phyloP scores from a whole-genome alignment of 2,113 vertebrate genomes.

The Leptobrachium leishanense region DNA sequence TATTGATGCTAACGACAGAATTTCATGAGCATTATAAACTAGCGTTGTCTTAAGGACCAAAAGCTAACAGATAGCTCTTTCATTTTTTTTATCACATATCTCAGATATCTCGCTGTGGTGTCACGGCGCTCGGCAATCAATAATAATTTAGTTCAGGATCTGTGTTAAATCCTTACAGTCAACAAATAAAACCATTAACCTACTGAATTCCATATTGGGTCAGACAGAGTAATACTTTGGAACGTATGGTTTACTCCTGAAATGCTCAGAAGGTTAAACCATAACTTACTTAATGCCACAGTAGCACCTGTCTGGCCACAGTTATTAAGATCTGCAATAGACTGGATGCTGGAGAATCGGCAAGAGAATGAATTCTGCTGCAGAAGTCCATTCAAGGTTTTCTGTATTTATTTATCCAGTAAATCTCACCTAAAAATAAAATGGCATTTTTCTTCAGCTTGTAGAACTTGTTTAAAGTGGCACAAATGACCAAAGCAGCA shows the following conservation, averaged over 20 bases:
- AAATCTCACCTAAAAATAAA: no score
- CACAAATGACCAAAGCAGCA: no score
- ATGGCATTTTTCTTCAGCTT: no score
- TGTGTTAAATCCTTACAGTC: slow-evolving; percentile 31
- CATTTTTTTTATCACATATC: slow-evolving; percentile 24
- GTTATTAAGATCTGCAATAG: background rate
- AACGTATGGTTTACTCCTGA: background rate
- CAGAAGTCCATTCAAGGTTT: no score
- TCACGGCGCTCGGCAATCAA: slow-evolving; percentile 42
- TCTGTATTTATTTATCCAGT: no score
- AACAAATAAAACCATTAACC: slow-evolving; percentile 30
- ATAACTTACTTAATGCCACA: background rate
- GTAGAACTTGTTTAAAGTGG: no score
- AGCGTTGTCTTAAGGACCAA: slow-evolving; percentile 31
- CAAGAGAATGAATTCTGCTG: no score
- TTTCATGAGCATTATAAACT: slow-evolving; percentile 41
- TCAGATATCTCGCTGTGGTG: slow-evolving; percentile 28
- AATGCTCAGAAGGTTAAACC: background rate
- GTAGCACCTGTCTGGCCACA: background rate
- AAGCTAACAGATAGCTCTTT: slow-evolving; percentile 41
- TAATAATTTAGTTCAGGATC: slow-evolving; percentile 46
- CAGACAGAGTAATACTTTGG: no score
- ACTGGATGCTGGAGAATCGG: background rate
- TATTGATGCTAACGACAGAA: slow-evolving; percentile 46
- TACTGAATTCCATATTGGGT: background rate